These are phyloP conservation scores for Drosophila helvetica DNA, from an alignment of 2,888 invertebrate genomes.

Conservation along the genomic window DNA sequence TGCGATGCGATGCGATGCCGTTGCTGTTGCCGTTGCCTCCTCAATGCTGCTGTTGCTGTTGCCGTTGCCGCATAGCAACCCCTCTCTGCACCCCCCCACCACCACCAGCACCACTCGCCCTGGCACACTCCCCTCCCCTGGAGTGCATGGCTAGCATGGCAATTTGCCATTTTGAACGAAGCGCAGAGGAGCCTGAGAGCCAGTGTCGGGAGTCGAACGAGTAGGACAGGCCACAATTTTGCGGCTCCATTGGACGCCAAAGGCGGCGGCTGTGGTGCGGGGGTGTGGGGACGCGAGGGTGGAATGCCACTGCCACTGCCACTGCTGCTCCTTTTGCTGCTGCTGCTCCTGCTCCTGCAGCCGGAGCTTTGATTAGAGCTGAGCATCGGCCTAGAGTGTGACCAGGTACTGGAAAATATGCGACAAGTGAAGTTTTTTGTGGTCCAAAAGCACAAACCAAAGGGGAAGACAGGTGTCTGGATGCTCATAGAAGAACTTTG, in stretches of 20 bases:
- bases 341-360: no score
- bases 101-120: constrained; percentile 5
- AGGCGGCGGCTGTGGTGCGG: constrained; percentile 31
- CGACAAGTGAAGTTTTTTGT: background rate
- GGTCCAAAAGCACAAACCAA: no score
- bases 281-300: constrained; percentile 11
- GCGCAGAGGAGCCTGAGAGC: constrained; percentile 10
- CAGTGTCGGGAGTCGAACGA: constrained; percentile 6
- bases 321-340: background rate
- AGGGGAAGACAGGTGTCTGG: no score
- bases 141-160: constrained; percentile 63
- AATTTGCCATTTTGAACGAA: constrained; percentile 80
- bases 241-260: constrained; percentile 75
- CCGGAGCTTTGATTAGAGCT: background rate
- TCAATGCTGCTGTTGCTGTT: constrained; percentile 25
- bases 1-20: constrained; percentile 33
- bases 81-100: constrained; percentile 21
- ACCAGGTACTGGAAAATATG: background rate
- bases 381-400: background rate
- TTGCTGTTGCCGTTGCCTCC: no score
- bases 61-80: constrained; percentile 15
- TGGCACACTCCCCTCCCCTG: constrained; percentile 5
- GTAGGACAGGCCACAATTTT: constrained; percentile 64
- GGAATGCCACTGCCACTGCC: constrained; percentile 23
- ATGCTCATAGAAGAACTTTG: no score